Base-by-base conservation (phyloP, 1,140 invertebrate species). In the Megalopta genalis region DNA sequence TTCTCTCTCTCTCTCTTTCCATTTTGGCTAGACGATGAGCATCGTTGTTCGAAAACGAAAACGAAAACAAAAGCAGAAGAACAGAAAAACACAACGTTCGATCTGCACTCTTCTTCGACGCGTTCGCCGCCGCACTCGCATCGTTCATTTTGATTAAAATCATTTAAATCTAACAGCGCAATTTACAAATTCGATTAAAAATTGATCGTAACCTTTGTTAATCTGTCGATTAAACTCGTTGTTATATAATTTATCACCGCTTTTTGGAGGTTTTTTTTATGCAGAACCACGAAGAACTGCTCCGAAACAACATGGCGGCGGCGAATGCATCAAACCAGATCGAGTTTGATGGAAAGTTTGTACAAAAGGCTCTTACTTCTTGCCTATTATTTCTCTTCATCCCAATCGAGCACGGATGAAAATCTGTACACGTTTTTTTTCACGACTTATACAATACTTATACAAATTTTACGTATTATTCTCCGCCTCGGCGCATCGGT, bases 381-480 rank as follows among this genome's bases (percentile, higher is more conserved):
- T 23, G 27, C 42, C 52, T 60, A 21, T 64, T 37, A n/a, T 25
- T 49, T 32, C 37, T 23, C 54, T 49, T 77, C 54, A 6, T 18
- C 49, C 18, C 18, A 3, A 52, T 77, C 54, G 65, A 77, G 42
- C 57, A 77, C 74, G 74, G 74, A 62, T 27, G 74, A 75, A 66
- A 77, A 64, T 65, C 76, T 78, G 76, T 78, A 78, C 76, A 78
- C 49, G 68, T 78, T 70, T 66, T 52, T n/a, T 9, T 32, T 9
- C 42, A 65, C 69, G 76, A 78, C 76, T 78, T 78, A 72, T 78
- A 78, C 60, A 70, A 62, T 77, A 77, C 75, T 77, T 77, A 77
- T 77, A 70, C 57, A 78, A 71, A 78, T 52, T 68, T 64, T 78
- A 72, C 32, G 67, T 77, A 77, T 77, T 39, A 42, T 37, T 71